Base-by-base conservation (phyloP, 2,888 invertebrate species). In the Drosophila tanythrix region DNA sequence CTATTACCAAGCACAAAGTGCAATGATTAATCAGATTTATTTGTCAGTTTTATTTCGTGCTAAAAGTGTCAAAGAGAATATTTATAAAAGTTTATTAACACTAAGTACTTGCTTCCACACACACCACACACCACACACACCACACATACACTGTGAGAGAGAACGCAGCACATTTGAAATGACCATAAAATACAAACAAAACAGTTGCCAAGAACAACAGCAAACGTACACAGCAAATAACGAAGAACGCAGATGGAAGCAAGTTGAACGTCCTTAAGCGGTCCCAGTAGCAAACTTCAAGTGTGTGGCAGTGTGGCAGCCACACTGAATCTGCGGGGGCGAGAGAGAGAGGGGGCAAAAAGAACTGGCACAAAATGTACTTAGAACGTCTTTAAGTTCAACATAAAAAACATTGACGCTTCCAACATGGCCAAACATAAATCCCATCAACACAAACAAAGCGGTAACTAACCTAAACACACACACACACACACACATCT, bases 1-100 rank as follows among this genome's bases (percentile, higher is more conserved):
- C 74, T 86, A 88, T 84, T 88, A 83, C 69, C 72, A 61, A 81
- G 69, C 76, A 74, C 87, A 86, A 88, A 82, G 89, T 87, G 87
- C 89, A 90, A 86, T 88, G 90, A 89, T 88, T 88, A 88, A 88
- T 88, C 90, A 82, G 87, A 90, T 88, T 88, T 88, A 88, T 90
- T 87, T 88, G 87, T 88, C 90, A 88, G 84, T 88, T 88, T 88
- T 88, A 88, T 88, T 86, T 86, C 82, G 89, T 88, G 90, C 87
- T 88, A 89, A 88, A 88, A 88, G 87, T 90, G 87, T 88, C 87
- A 90, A 88, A 90, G 87, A 87, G 90, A 89, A 90, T 88, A 88
- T 88, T 88, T 90, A 90, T 82, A 87, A 87, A 87, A 87, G 87
- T 87, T 87, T 90, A 87, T 87, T 90, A 87, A 88, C 86, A 88